Conservation (phyloP, 2,797 vertebrate species). For the Amniataba percoides region DNA sequence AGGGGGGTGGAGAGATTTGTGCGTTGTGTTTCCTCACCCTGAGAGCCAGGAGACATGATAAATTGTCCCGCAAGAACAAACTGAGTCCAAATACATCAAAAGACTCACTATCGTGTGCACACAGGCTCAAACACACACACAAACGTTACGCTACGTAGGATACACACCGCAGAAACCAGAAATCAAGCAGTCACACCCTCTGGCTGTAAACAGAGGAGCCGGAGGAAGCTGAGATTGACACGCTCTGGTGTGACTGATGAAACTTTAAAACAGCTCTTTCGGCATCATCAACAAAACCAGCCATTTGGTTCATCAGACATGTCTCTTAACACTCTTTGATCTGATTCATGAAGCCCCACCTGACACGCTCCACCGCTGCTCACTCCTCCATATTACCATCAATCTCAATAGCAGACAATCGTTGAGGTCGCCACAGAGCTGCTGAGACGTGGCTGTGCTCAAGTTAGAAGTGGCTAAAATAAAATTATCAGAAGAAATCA, state of each 20-base stretch:
- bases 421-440: constrained; percentile 37
- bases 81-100: constrained; percentile 66
- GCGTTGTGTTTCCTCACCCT: constrained; percentile 63
- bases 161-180: neutral
- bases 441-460: constrained; percentile 1
- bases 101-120: constrained; percentile 30
- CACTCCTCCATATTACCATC: constrained; percentile 52
- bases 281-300: constrained; percentile 55
- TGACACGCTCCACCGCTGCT: constrained; percentile 44
- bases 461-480: neutral
- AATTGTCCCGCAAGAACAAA: constrained; percentile 68
- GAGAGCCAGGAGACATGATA: constrained; percentile 67
- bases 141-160: neutral
- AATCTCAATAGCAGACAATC: constrained; percentile 51
- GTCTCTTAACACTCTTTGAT: constrained; percentile 56
- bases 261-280: constrained; percentile 55
- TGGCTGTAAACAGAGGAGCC: constrained; percentile 6
- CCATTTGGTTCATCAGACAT: constrained; percentile 50
- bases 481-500: constrained; percentile 18
- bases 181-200: neutral
- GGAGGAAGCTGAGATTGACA: constrained; percentile 41
- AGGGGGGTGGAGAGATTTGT: constrained; percentile 70
- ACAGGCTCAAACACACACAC: neutral
- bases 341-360: constrained; percentile 68
- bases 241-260: constrained; percentile 45